These are phyloP conservation scores for Serinus canaria DNA, from an alignment of 2,113 vertebrate species.

Conservation along the genomic window DNA sequence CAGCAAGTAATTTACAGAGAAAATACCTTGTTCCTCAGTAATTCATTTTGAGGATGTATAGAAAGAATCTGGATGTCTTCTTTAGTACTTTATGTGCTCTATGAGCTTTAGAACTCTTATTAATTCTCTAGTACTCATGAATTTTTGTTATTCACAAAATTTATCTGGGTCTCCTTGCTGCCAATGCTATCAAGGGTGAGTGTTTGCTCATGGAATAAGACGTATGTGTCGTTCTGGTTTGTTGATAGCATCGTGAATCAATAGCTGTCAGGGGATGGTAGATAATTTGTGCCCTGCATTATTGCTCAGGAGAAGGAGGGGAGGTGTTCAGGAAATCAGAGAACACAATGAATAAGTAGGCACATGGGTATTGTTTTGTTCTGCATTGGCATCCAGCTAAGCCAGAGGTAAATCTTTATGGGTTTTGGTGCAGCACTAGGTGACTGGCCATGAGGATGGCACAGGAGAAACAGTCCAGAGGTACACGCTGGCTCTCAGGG, in stretches of 20 bases:
- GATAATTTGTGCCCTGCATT: background rate
- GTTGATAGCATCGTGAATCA: conserved; percentile 19
- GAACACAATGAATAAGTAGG: background rate
- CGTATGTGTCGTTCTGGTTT: background rate
- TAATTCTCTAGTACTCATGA: background rate
- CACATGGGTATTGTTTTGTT: background rate
- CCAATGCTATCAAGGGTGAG: background rate
- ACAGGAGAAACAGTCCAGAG: background rate
- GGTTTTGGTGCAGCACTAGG: background rate
- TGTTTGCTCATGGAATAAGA: background rate
- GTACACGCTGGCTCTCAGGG: background rate
- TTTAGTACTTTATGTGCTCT: background rate
- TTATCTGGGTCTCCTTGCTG: conserved; percentile 9
- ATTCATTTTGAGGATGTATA: background rate
- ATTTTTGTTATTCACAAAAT: background rate
- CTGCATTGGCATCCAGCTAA: background rate
- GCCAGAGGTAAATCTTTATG: background rate
- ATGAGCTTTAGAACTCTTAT: background rate
- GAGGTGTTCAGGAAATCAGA: background rate
- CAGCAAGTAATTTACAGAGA: background rate
- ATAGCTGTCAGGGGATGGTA: conserved; percentile 13
- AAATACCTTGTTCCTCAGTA: background rate
- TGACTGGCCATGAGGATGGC: background rate
- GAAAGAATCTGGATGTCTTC: background rate
- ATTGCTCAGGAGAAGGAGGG: background rate